phyloP scores from a whole-genome alignment of 2,113 vertebrate genomes.

The Toxotes jaculatrix region DNA sequence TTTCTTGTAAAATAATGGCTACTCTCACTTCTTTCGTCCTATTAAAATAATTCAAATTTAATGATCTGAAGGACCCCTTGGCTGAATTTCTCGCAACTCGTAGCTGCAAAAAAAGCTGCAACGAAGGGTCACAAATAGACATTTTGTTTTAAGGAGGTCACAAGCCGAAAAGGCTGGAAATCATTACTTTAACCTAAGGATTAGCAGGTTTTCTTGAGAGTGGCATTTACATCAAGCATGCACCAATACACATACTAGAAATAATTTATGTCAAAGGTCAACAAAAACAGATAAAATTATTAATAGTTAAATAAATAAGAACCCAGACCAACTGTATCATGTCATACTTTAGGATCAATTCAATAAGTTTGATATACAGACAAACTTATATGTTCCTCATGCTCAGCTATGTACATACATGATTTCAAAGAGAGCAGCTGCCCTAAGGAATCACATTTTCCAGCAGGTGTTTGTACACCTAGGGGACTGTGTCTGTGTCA shows the following conservation, averaged over 20 bases:
- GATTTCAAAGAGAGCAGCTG: conserved; percentile 67
- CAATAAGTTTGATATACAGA: neutral
- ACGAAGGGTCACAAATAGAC: neutral
- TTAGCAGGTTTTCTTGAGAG: neutral
- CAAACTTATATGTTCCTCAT: neutral
- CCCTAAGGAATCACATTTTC: conserved; percentile 66
- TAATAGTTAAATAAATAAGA: neutral
- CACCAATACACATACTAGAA: neutral
- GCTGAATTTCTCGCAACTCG: neutral
- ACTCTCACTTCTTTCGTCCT: neutral
- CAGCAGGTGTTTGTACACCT: conserved; percentile 77
- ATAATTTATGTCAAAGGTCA: neutral
- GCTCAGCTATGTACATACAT: conserved; percentile 36
- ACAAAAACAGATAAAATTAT: neutral
- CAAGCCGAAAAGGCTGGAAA: conserved; percentile 1
- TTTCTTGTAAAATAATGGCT: neutral
- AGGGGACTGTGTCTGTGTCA: conserved; percentile 59
- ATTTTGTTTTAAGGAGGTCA: neutral
- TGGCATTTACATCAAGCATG: neutral
- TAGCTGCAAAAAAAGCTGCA: neutral
- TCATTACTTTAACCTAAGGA: neutral
- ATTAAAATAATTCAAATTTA: neutral
- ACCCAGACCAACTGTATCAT: neutral
- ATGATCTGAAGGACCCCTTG: neutral
- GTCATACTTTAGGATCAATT: no score